A percentile compares a stretch with the other conserved stretches of the same genome.
Evolutionary conservation across 2,888 invertebrate species (phyloP).

Genomic region (Lepidonotus clava): DNA sequence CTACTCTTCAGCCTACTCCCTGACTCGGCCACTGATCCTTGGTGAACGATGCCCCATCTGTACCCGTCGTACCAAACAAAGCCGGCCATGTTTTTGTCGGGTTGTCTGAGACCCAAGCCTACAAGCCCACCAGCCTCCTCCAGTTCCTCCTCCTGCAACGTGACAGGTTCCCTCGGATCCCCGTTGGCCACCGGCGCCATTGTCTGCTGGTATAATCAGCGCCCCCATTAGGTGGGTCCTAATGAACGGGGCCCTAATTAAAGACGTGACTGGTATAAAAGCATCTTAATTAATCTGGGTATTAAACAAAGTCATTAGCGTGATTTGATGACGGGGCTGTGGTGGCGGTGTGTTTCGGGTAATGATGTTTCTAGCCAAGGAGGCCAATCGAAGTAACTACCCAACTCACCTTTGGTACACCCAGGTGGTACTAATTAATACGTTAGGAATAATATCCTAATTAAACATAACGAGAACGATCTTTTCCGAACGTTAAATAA

Average conservation of each 20-base stretch:
- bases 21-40: too few relatives aligned
- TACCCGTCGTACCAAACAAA: too few relatives aligned
- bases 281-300: conserved; percentile 24
- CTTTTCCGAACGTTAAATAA: too few relatives aligned
- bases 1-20: too few relatives aligned
- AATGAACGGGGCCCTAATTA: conserved; percentile 29
- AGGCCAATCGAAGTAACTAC: neutral
- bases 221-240: neutral
- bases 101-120: neutral
- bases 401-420: too few relatives aligned
- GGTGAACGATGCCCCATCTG: too few relatives aligned
- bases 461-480: too few relatives aligned
- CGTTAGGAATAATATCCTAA: too few relatives aligned
- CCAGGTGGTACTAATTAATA: too few relatives aligned
- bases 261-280: conserved; percentile 30
- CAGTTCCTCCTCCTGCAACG: neutral
- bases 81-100: too few relatives aligned
- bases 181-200: neutral
- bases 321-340: conserved; percentile 39
- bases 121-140: too few relatives aligned
- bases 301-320: conserved; percentile 47
- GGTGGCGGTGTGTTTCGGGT: neutral
- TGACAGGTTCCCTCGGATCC: neutral
- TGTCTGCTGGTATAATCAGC: conserved; percentile 33
- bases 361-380: neutral